Base-by-base conservation (phyloP, 2,888 invertebrate species). In the Drosophila cracens region DNA sequence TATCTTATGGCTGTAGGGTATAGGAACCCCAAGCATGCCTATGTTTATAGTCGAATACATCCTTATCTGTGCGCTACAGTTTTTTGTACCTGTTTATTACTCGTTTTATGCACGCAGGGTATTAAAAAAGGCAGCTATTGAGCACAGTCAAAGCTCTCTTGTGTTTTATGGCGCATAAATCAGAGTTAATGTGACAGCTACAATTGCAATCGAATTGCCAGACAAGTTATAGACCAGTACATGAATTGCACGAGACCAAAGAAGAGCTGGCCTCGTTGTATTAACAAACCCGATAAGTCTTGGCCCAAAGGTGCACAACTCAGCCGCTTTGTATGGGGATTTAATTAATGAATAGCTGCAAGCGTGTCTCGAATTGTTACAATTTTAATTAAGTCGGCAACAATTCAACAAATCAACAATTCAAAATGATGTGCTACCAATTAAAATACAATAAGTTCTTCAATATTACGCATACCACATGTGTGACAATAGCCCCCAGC, bases 81-180 rank as follows among this genome's bases (percentile, higher is more conserved):
- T 52, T 33, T 4, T 5, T 33, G 16, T 53, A 21, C 53, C 21
- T 34, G 33, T 53, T 53, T 33, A n/a, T 31, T 63, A 29, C 34
- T n/a, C n/a, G 13, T 16, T 56, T 56, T 5, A 29, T 29, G 16
- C 0, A 13, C 11, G 5, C 27, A 25, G 18, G 11, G 6, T 54
- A 54, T 54, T 36, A 27, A 27, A 54, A 36, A 10, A 16, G 16
- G 27, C 18, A 29, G 46, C 61, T 21, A 40, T 43, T 43, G 27
- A 25, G 18, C 61, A 21, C 27, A 65, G 76, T 71, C 65, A 43
- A 66, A 16, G 46, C 25, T 27, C 16, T 46, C 46, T 46, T 46
- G 46, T 63, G 48, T 79, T 89, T 87, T 84, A 89, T 89, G 61
- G 82, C 66, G 52, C 74, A 89, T 89, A 85, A 85, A 89, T 89